Percentiles rank a stretch among this genome's conserved stretches.
These are phyloP conservation scores for Apis laboriosa DNA, from an alignment of 1,140 invertebrate species.

Conservation along the genomic window DNA sequence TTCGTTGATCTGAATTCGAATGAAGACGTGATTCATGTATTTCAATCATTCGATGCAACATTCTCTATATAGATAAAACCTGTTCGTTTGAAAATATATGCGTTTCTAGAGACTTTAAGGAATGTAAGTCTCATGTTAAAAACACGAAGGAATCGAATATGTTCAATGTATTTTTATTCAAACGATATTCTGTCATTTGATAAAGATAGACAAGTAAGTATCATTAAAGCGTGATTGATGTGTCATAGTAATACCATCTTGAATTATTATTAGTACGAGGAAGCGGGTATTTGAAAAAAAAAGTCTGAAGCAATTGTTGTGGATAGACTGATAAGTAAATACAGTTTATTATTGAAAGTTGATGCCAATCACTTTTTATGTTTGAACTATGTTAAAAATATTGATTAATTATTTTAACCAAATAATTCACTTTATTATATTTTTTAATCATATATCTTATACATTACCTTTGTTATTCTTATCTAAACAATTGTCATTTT, in stretches of 20 bases:
- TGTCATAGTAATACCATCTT: neutral
- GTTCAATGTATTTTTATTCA: neutral
- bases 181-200: neutral
- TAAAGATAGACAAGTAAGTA: neutral
- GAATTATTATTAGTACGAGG: neutral
- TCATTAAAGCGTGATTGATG: neutral
- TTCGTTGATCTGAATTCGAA: constrained; percentile 33
- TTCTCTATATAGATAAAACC: constrained; percentile 32
- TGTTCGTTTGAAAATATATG: constrained; percentile 25
- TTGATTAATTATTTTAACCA: neutral
- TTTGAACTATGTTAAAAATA: neutral
- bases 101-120: neutral
- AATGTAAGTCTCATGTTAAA: constrained; percentile 19
- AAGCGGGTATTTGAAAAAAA: neutral
- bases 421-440: neutral
- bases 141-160: neutral
- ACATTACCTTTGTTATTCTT: too few species aligned
- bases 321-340: neutral
- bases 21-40: constrained; percentile 35
- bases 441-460: too few species aligned
- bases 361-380: neutral
- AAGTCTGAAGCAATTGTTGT: neutral
- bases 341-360: neutral
- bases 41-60: constrained; percentile 34
- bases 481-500: too few species aligned